These are phyloP conservation scores for Falcaria lacertinaria DNA, from an alignment of 2,888 invertebrate genomes.

Conservation along the genomic window DNA sequence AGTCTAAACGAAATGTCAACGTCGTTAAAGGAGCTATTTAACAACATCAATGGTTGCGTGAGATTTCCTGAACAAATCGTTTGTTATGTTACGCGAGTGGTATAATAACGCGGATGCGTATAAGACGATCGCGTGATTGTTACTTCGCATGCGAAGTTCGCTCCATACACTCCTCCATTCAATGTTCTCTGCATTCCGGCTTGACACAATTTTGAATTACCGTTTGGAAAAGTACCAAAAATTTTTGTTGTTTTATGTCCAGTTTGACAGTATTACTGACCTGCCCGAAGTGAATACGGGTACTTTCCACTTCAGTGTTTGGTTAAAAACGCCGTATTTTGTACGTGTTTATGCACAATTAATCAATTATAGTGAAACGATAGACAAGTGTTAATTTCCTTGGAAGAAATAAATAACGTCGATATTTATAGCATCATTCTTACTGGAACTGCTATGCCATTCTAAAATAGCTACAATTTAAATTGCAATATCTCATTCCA, in stretches of 20 bases:
- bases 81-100: constrained; percentile 32
- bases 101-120: constrained; percentile 41
- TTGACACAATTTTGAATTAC: background rate
- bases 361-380: background rate
- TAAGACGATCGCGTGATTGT: constrained; percentile 12
- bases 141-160: background rate
- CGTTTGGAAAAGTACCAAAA: no score
- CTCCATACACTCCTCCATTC: background rate
- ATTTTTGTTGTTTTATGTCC: no score
- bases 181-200: background rate
- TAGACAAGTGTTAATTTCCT: background rate
- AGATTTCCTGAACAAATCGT: constrained; percentile 38
- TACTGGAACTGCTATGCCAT: no score
- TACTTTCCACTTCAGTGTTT: no score
- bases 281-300: no score
- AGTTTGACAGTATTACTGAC: no score
- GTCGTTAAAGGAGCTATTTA: background rate
- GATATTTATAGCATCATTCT: no score
- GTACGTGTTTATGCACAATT: background rate
- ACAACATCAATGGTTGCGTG: constrained; percentile 3
- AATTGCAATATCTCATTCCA: no score
- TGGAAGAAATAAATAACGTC: background rate
- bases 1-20: no score
- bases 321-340: background rate
- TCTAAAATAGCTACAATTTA: no score